phyloP scores from a whole-genome alignment of 2,797 vertebrate species.

The Sebastes hubbsi region DNA sequence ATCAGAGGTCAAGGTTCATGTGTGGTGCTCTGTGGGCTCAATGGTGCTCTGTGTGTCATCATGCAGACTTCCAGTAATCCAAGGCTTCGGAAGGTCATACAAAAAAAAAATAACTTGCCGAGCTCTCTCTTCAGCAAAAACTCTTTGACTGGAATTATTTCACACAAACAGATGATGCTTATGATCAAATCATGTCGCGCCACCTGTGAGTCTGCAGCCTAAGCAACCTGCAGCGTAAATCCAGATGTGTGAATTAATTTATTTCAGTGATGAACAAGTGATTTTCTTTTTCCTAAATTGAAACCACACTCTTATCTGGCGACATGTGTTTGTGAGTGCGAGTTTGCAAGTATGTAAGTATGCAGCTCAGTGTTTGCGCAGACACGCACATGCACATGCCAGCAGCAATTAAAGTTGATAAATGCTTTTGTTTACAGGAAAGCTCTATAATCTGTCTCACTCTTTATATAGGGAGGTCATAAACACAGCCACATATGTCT shows the following conservation, averaged over 20 bases:
- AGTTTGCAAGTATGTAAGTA: conserved; percentile 10
- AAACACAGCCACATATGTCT: conserved; percentile 59
- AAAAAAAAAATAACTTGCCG: conserved; percentile 15
- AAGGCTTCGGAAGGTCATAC: conserved; percentile 44
- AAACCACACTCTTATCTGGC: conserved; percentile 36
- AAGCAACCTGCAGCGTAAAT: background rate
- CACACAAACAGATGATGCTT: conserved; percentile 12
- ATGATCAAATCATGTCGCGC: conserved; percentile 1
- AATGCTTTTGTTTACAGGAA: conserved; percentile 72
- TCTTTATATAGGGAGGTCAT: conserved; percentile 59
- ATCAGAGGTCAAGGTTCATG: conserved; percentile 80
- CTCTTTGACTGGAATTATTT: conserved; percentile 5
- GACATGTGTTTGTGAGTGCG: conserved; percentile 13
- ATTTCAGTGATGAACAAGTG: conserved; percentile 23
- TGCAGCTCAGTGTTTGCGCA: conserved; percentile 26
- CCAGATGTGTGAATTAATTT: conserved; percentile 34
- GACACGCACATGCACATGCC: conserved; percentile 34
- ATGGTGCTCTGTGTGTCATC: conserved; percentile 77
- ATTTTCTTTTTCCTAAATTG: conserved; percentile 37
- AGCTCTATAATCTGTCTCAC: conserved; percentile 45
- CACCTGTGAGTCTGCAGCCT: conserved; percentile 26
- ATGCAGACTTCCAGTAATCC: conserved; percentile 66
- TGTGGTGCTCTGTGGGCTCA: conserved; percentile 68
- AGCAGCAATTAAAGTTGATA: conserved; percentile 63
- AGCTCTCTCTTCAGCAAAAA: conserved; percentile 12